Evolutionary conservation across 1,140 invertebrate species (phyloP), one percentile per base, ranked within the genome.

Genomic region (Scaptodrosophila lebanonensis): DNA sequence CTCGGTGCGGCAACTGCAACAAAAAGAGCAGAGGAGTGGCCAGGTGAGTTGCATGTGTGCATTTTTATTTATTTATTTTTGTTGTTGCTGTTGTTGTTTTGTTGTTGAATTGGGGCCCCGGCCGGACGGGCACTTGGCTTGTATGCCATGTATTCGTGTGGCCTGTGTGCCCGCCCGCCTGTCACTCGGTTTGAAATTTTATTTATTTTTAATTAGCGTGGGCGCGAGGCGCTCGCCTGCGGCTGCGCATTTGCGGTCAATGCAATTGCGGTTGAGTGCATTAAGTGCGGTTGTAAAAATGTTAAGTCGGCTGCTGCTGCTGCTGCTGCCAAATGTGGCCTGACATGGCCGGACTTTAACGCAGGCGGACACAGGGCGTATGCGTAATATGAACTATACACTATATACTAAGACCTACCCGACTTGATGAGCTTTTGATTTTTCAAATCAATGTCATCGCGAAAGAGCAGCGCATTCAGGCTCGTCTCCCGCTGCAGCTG

Each of bases 161-260:
- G 3, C 8, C 8, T 27, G 62, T 43, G 45, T 54, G 53, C 63
- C 17, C 30, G 33, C 36, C 20, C 29, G 20, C 43, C 58, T 66
- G 70, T 61, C 70, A 62, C 16, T 66, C 29, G 22, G 18, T 29
- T 49, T 40, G 51, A 15, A 51, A 62, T 39, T 56, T 38, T 53
- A 82, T 82, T 83, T 70, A 70, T 71, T 82, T 82, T 75, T 75
- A 82, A 82, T 82, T 82, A 82, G 76, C 66, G 56, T 38, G 48
- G 51, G 35, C 54, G 52, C 45, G 43, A 47, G 51, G 35, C 54
- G 52, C 45, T 64, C 43, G 33, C 43, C 38, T 43, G 43, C 42
- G 44, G n/a, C 30, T 45, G 40, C 50, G 40, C 38, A 35, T 49
- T 42, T 27, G 51, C 42, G 51, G 58, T 40, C n/a, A 45, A 32